Base-by-base conservation (phyloP, 1,140 invertebrate species). In the Papilio aristodemus region DNA sequence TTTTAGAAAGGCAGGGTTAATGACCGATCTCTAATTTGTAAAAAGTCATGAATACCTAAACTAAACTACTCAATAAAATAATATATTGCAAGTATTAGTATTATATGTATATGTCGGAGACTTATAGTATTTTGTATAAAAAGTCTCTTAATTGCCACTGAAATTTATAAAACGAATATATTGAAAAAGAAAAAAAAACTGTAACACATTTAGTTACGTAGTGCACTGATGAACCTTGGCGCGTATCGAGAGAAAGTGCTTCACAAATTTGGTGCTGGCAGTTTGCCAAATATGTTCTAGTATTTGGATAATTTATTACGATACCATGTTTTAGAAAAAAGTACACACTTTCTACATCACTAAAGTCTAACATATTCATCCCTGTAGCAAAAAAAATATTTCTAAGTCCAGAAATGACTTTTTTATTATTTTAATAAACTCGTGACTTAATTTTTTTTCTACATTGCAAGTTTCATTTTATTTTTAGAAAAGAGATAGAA, bases 221-320 rank as follows among this genome's bases (percentile, higher is more conserved):
- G 22, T 32, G 11, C 62, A 41, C 14, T 66, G 62, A 66, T 66
- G 11, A 66, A 50, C 22, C 41, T 27, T 66, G 62, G 25, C 63
- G 43, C 41, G 63, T 50, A 66, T n/a, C 22, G 27, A 66, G 63
- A 50, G 39, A 66, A 66, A 46, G 22, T 66, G 63, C 43, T 66
- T 19, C 43, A 66, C 63, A 66, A 62, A 66, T 66, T 66, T 66
- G 43, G 4, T 50, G 14, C 17, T 66, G 63, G 63, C 41, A 36
- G n/a, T 32, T 32, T 36, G 63, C 63, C 63, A 66, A 66, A 27
- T n/a, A 32, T 32, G 41, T 66, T 38, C 43, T 14, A 43, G 63
- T 66, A 66, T 66, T 66, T 46, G 41, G 63, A 66, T 66, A 66
- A 66, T 46, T 66, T 43, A 43, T 64, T 25, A 38, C 19, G 8